phyloP scores from a whole-genome alignment of 1,140 invertebrate genomes.

The Tetragnatha versicolor region DNA sequence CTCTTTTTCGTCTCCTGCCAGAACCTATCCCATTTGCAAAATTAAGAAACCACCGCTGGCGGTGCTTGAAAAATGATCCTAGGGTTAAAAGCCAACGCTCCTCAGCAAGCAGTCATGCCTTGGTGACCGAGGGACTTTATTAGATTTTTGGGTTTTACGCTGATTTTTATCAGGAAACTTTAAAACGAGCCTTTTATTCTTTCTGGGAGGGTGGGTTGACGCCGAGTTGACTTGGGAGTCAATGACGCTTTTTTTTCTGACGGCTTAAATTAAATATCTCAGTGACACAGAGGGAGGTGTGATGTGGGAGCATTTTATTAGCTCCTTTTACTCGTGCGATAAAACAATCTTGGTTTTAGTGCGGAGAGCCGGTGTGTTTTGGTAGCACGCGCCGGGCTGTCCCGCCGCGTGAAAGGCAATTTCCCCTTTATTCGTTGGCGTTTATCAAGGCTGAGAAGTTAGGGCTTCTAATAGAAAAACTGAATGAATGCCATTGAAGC shows the following conservation, averaged over 20 bases:
- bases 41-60: background rate
- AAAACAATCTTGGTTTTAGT: too few species aligned
- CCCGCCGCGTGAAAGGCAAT: too few species aligned
- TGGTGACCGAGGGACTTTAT: conserved; percentile 26
- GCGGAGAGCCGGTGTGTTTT: too few species aligned
- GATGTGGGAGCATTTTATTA: background rate
- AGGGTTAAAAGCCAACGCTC: conserved; percentile 11
- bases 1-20: background rate
- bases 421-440: too few species aligned
- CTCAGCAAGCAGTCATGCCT: conserved; percentile 8
- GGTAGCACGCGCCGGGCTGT: too few species aligned
- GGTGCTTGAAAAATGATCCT: conserved; percentile 20
- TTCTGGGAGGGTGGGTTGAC: background rate
- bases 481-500: too few species aligned
- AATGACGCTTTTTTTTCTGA: conserved; percentile 20
- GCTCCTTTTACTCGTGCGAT: too few species aligned
- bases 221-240: conserved; percentile 23
- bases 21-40: conserved; percentile 27
- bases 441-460: too few species aligned
- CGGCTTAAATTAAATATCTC: conserved; percentile 23
- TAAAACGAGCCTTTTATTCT: conserved; percentile 6
- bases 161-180: conserved; percentile 30
- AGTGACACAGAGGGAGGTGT: background rate
- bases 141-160: conserved; percentile 17
- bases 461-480: too few species aligned